phyloP scores from a whole-genome alignment of 2,797 vertebrate genomes.

The Sebastes flavidus region DNA sequence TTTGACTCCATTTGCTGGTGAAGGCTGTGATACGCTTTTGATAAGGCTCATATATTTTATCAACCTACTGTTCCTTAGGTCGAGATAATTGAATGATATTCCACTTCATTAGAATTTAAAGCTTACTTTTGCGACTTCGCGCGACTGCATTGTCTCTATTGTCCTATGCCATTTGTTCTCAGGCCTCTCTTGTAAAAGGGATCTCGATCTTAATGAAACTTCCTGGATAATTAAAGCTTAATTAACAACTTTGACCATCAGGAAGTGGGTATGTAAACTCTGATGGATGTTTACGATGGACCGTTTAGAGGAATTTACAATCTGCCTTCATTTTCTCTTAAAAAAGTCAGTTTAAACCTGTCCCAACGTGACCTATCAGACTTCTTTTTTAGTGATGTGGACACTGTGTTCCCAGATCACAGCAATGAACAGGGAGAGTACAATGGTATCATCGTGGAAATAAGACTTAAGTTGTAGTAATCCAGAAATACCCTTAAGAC shows the following conservation, averaged over 20 bases:
- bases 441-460: background rate
- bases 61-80: background rate
- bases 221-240: background rate
- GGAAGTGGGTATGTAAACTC: background rate
- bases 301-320: background rate
- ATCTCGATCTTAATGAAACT: background rate
- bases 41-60: background rate
- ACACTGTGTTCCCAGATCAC: background rate
- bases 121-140: background rate
- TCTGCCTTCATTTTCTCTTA: accelerated
- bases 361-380: background rate
- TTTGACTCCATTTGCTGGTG: background rate
- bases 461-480: background rate
- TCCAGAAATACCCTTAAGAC: accelerated
- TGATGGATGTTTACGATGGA: background rate
- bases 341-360: background rate
- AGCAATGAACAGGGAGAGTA: background rate
- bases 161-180: background rate
- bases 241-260: background rate
- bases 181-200: background rate
- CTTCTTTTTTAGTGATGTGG: background rate
- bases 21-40: background rate
- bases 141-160: too few relatives aligned
- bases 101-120: background rate
- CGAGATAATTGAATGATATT: background rate